Conservation (phyloP, 2,888 invertebrate species). For the Dysmachus trigonus region DNA sequence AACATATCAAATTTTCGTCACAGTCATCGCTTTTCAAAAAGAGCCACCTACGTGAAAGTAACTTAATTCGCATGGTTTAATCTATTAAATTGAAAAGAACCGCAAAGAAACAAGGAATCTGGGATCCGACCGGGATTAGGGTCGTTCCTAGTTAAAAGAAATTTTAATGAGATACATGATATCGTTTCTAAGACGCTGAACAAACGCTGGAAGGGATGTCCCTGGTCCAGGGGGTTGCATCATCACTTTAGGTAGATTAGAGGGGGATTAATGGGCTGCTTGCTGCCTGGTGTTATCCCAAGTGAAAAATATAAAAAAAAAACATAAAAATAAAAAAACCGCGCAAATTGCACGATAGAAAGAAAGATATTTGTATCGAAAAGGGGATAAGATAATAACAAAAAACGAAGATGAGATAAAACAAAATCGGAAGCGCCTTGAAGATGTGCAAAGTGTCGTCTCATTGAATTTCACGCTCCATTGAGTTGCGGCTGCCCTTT, state of each 20-base stretch:
- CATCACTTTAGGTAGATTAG: not conserved
- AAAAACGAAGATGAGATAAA: constrained; percentile 43
- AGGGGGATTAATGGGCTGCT: not conserved
- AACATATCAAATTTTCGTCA: not conserved
- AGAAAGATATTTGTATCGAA: not conserved
- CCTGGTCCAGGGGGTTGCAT: not conserved
- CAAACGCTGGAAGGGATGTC: not conserved
- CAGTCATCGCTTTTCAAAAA: not conserved
- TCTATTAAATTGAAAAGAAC: not conserved
- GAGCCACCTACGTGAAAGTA: not conserved
- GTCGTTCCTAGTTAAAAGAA: not conserved
- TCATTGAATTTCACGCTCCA: constrained; percentile 47
- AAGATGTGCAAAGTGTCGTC: constrained; percentile 45
- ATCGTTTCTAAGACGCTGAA: constrained; percentile 39
- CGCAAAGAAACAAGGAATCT: not conserved
- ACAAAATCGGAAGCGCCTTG: constrained; percentile 27
- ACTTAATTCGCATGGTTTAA: not conserved
- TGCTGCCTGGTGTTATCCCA: not conserved
- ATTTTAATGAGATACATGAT: constrained; percentile 49
- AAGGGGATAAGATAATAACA: constrained; percentile 43
- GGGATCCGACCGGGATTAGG: not conserved
- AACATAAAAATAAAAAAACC: not conserved
- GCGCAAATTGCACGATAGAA: not conserved
- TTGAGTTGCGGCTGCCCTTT: constrained; percentile 32
- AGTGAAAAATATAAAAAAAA: not conserved